Percentiles rank a stretch among this genome's conserved stretches.
Evolutionary conservation across 2,797 vertebrate species (phyloP).

Genomic region (Lagodon rhomboides): DNA sequence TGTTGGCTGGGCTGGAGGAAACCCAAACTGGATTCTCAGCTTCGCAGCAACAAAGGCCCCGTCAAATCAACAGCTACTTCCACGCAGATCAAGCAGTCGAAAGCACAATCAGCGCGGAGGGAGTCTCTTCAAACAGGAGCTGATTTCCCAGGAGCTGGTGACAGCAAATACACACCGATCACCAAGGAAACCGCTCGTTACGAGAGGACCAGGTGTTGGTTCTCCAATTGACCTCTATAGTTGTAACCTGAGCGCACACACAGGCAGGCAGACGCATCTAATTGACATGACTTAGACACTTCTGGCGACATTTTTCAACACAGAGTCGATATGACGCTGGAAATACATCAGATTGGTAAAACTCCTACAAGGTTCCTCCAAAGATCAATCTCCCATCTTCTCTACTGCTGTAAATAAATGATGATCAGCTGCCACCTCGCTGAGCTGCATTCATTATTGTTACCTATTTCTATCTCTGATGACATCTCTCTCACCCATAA

Average conservation of each 20-base stretch:
- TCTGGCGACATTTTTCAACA: background rate
- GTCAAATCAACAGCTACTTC: slow-evolving; percentile 68
- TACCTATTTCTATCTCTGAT: slow-evolving; percentile 27
- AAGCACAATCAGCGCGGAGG: slow-evolving; percentile 61
- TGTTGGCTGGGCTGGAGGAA: slow-evolving; percentile 57
- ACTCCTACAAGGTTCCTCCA: background rate
- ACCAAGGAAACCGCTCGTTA: slow-evolving; percentile 62
- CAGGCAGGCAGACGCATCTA: background rate
- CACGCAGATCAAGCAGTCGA: slow-evolving; percentile 56
- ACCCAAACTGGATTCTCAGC: slow-evolving; percentile 66
- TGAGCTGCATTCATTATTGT: slow-evolving; percentile 17
- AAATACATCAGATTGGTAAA: slow-evolving; percentile 19
- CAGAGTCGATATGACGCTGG: slow-evolving; percentile 2
- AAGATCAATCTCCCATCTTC: slow-evolving; percentile 36
- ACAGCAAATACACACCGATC: slow-evolving; percentile 55
- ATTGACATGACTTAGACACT: slow-evolving; percentile 10
- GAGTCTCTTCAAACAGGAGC: slow-evolving; percentile 70
- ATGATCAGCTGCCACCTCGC: slow-evolving; percentile 24
- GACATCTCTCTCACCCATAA: slow-evolving; percentile 8
- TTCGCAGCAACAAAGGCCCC: slow-evolving; percentile 58
- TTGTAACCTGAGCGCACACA: slow-evolving; percentile 24
- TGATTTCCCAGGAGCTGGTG: slow-evolving; percentile 63
- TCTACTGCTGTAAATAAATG: slow-evolving; percentile 48
- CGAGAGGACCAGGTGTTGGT: slow-evolving; percentile 44
- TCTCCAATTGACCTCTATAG: slow-evolving; percentile 50